A percentile compares a stretch with the other conserved stretches of the same genome.
Evolutionary conservation across 2,888 invertebrate species (phyloP).

Genomic region (Caenorhabditis sp.): DNA sequence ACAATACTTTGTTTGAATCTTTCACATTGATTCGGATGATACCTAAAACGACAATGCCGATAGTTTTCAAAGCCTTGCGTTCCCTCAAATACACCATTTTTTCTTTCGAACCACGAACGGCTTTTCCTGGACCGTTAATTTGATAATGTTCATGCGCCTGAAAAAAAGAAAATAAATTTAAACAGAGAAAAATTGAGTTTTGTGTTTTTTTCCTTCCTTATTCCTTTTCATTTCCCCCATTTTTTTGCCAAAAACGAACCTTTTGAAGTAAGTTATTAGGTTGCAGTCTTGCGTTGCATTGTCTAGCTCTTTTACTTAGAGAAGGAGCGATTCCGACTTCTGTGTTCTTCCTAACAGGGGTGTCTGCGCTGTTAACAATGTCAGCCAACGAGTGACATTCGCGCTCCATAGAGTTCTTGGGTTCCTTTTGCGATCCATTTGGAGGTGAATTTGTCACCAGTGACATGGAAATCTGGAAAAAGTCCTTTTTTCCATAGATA

Average conservation of each 20-base stretch:
- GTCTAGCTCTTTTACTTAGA: constrained; percentile 69
- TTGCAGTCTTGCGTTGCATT: constrained; percentile 73
- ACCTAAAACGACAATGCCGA: constrained; percentile 83
- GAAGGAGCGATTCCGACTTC: constrained; percentile 70
- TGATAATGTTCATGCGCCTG: constrained; percentile 80
- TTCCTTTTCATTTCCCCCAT: background rate
- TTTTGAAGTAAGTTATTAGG: constrained; percentile 75
- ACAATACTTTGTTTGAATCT: background rate
- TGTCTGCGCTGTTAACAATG: constrained; percentile 68
- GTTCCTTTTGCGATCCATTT: constrained; percentile 64
- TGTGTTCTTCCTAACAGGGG: constrained; percentile 75
- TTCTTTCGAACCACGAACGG: constrained; percentile 82
- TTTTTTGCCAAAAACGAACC: constrained; percentile 8
- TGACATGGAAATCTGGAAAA: constrained; percentile 62
- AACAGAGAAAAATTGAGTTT: constrained; percentile 30
- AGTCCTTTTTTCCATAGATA: no score
- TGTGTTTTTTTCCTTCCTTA: background rate
- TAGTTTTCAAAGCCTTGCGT: constrained; percentile 83
- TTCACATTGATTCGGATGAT: background rate
- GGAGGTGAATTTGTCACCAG: constrained; percentile 61
- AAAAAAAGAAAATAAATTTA: constrained; percentile 7
- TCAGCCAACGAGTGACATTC: constrained; percentile 81
- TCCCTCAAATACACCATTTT: constrained; percentile 83
- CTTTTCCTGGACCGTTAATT: constrained; percentile 79
- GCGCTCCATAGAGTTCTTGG: constrained; percentile 72